These are phyloP conservation scores for Epirrhoe tristata DNA, from an alignment of 2,888 invertebrate genomes.

Conservation along the genomic window DNA sequence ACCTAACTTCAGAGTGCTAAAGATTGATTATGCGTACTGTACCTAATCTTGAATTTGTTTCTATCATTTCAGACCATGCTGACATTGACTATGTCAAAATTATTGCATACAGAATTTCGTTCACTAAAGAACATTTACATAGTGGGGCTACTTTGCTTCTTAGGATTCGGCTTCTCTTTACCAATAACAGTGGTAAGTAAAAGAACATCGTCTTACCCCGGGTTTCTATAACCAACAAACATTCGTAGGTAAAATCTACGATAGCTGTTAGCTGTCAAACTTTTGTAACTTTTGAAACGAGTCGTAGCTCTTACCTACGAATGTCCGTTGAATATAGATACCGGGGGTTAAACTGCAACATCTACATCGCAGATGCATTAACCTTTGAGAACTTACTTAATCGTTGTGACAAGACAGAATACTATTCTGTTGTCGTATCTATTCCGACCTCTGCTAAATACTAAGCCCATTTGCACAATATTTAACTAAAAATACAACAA, in stretches of 20 bases:
- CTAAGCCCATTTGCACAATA: neutral
- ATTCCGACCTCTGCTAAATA: too few relatives aligned
- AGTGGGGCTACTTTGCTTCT: conserved; percentile 64
- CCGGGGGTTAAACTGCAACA: neutral
- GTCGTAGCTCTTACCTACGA: too few relatives aligned
- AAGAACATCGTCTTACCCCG: neutral
- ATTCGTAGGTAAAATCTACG: too few relatives aligned
- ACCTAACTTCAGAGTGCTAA: too few relatives aligned
- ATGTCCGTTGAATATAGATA: neutral
- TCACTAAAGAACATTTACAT: conserved; percentile 68
- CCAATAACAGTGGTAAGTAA: conserved; percentile 58
- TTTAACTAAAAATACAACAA: neutral
- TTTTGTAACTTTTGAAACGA: too few relatives aligned
- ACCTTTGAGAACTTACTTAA: too few relatives aligned
- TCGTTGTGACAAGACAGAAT: too few relatives aligned
- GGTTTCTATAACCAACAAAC: too few relatives aligned
- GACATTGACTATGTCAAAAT: conserved; percentile 61
- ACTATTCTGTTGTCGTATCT: too few relatives aligned
- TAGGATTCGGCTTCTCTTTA: conserved; percentile 60
- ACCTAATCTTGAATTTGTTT: neutral
- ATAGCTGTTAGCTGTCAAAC: too few relatives aligned
- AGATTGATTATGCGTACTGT: too few relatives aligned
- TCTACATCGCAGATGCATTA: too few relatives aligned
- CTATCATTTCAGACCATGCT: conserved; percentile 61
- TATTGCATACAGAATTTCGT: conserved; percentile 64